These are phyloP conservation scores for Baryphthengus martii DNA, from an alignment of 2,113 vertebrate genomes.

Conservation along the genomic window DNA sequence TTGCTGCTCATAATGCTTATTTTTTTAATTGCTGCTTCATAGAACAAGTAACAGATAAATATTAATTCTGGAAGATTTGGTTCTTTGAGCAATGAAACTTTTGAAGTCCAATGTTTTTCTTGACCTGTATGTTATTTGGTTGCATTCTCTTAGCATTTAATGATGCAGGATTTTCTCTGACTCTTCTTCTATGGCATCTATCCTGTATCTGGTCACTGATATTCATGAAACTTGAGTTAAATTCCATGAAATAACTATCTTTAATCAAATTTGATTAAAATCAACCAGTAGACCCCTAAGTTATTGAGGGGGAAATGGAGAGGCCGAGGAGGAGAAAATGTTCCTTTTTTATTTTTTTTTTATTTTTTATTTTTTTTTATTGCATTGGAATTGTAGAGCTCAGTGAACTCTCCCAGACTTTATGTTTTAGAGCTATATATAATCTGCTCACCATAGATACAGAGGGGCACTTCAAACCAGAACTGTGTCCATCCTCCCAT, in stretches of 20 bases:
- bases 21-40: background rate
- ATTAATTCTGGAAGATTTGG: background rate
- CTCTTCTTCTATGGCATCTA: background rate
- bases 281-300: background rate
- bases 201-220: background rate
- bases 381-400: background rate
- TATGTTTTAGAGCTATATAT: background rate
- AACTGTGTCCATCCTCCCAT: background rate
- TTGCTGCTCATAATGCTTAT: background rate
- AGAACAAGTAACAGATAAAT: background rate
- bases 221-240: background rate
- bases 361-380: background rate
- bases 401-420: background rate
- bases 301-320: background rate
- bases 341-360: background rate
- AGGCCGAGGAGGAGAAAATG: background rate
- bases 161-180: background rate
- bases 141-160: background rate
- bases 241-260: background rate
- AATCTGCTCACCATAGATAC: background rate
- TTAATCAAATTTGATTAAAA: background rate
- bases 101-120: background rate
- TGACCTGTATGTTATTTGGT: fast-evolving
- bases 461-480: background rate
- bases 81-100: background rate